Conservation (phyloP, 1,140 invertebrate species). For the Dendrolimus punctatus region DNA sequence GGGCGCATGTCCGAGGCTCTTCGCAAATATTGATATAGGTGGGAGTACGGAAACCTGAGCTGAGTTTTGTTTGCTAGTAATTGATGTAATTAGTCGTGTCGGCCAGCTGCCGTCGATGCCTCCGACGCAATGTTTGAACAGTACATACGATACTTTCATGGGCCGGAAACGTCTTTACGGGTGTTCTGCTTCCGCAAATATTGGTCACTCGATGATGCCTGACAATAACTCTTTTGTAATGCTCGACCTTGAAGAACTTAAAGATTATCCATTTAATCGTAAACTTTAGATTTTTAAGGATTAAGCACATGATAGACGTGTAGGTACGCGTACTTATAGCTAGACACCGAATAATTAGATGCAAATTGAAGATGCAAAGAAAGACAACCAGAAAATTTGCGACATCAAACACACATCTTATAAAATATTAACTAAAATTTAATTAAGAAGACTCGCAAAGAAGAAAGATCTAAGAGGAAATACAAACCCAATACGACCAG, state of each 20-base stretch:
- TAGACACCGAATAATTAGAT: no score
- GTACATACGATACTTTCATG: slow-evolving; percentile 65
- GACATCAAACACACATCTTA: no score
- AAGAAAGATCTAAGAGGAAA: no score
- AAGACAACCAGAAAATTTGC: no score
- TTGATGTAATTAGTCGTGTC: slow-evolving; percentile 72
- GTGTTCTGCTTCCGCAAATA: slow-evolving; percentile 62
- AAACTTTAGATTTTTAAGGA: no score
- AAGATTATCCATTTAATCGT: no score
- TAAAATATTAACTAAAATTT: no score
- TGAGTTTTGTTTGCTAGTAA: slow-evolving; percentile 56
- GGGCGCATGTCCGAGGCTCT: slow-evolving; percentile 15
- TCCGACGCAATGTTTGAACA: slow-evolving; percentile 49
- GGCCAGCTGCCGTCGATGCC: slow-evolving; percentile 59
- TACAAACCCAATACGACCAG: no score
- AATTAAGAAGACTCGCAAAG: no score
- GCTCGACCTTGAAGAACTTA: not conserved
- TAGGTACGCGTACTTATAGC: no score
- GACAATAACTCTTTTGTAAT: slow-evolving; percentile 29
- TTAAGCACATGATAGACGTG: no score
- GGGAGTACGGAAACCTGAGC: slow-evolving; percentile 60
- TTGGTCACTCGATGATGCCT: slow-evolving; percentile 60
- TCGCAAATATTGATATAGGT: slow-evolving; percentile 66
- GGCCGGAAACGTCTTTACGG: slow-evolving; percentile 63
- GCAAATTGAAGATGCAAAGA: no score